A percentile compares a stretch with the other conserved stretches of the same genome.
These are phyloP conservation scores for Drosophila neonasuta DNA, from an alignment of 2,888 invertebrate species.

Conservation along the genomic window DNA sequence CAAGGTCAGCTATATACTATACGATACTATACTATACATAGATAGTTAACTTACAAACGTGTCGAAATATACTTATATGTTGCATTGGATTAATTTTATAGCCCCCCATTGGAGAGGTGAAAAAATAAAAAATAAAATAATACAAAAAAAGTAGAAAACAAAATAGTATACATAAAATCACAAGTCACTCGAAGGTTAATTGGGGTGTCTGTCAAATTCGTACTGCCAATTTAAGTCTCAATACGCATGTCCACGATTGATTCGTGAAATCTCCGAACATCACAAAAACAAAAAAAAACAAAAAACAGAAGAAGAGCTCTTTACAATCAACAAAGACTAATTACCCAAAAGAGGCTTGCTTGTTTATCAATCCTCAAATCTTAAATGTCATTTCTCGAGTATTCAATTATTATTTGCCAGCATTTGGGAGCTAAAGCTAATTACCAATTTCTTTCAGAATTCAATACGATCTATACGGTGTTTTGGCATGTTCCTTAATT, in stretches of 20 bases:
- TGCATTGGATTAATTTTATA: slow-evolving; percentile 48
- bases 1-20: slow-evolving; percentile 57
- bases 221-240: slow-evolving; percentile 56
- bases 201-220: slow-evolving; percentile 46
- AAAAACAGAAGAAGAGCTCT: background rate
- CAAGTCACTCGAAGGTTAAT: slow-evolving; percentile 66
- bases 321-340: slow-evolving; percentile 23
- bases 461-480: background rate
- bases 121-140: slow-evolving; percentile 9
- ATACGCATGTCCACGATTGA: slow-evolving; percentile 28
- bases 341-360: slow-evolving; percentile 15
- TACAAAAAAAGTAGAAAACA: slow-evolving; percentile 30
- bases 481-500: slow-evolving; percentile 5
- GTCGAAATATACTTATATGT: slow-evolving; percentile 8
- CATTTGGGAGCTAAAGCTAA: slow-evolving; percentile 10
- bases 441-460: slow-evolving; percentile 11
- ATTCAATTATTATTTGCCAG: slow-evolving; percentile 4
- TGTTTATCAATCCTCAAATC: slow-evolving; percentile 15
- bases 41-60: background rate
- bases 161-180: slow-evolving; percentile 23
- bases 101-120: slow-evolving; percentile 28
- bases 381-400: background rate
- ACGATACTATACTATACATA: background rate
- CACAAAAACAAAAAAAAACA: background rate
- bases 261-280: slow-evolving; percentile 24